Evolutionary conservation across 1,140 invertebrate species (phyloP), one percentile per base, ranked within the genome.

Genomic region (Drosophila arawakana): DNA sequence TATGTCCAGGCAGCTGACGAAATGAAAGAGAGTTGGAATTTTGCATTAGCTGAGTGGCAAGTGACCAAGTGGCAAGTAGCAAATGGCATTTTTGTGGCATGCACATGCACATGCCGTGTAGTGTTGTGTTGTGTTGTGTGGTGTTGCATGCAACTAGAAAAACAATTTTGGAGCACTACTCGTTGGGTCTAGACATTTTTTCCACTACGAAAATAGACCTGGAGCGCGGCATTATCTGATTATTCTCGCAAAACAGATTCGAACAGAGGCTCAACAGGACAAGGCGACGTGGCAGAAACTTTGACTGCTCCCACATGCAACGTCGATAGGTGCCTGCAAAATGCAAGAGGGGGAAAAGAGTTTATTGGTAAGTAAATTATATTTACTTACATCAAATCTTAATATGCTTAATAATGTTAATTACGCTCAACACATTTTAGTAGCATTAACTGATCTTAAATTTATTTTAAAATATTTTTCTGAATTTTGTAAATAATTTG

Each of bases 201-300:
- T 92, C 91, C 88, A 91, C 84, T 91, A 91, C 91, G 86, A 92
- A 92, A 90, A 92, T 90, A 90, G 91, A 92, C 85, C 91, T 92
- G 88, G 91, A 91, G 35, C 91, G 88, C 39, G 91, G 74, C 59
- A 91, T 70, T 30, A 92, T 79, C 67, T 91, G 90, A 61, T 91
- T 92, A 63, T 92, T 92, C 76, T 92, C 91, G 83, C 91, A 92
- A 18, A 92, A 92, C 8, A 92, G 76, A 54, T 92, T 92, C 54
- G 84, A 83, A 68, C 91, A 92, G 11, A 92, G 74, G 52, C 88
- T 91, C 6, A 92, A 75, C 55, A 92, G 58, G 46, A 92, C 91
- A 9, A 92, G 70, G 37, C 91, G 91, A 6, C 91, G 84, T 6
- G 91, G 91, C 55, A 92, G 68, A 11, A 86, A 92, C 79, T 91